A percentile compares a stretch with the other conserved stretches of the same genome.
phyloP scores from a whole-genome alignment of 1,140 invertebrate genomes.

The Propsilocerus akamusi region DNA sequence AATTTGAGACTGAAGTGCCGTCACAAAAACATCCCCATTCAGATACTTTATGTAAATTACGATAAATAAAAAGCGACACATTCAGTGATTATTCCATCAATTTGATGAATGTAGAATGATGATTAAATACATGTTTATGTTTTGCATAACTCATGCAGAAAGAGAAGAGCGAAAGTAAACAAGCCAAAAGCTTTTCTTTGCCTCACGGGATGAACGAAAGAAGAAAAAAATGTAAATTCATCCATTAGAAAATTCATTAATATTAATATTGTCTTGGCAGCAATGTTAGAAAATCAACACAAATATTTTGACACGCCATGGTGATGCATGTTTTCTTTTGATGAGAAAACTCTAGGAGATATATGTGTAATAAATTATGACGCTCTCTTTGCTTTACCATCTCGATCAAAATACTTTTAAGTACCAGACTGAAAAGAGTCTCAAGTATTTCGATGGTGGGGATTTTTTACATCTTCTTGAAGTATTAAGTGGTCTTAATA shows the following conservation, averaged over 20 bases:
- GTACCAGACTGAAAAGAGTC: too few relatives aligned
- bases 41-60: constrained; percentile 21
- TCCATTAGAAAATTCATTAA: not conserved
- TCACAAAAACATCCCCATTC: constrained; percentile 12
- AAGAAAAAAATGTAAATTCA: not conserved
- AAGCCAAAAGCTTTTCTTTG: not conserved
- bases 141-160: not conserved
- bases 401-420: too few relatives aligned
- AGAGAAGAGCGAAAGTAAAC: not conserved
- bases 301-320: too few relatives aligned
- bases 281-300: too few relatives aligned
- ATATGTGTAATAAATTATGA: too few relatives aligned
- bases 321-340: too few relatives aligned
- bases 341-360: too few relatives aligned
- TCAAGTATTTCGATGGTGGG: too few relatives aligned
- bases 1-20: constrained; percentile 20
- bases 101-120: not conserved
- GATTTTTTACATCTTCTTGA: too few relatives aligned
- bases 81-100: not conserved
- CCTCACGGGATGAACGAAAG: not conserved
- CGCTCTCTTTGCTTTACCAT: too few relatives aligned
- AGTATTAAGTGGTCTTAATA: too few relatives aligned
- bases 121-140: constrained; percentile 4
- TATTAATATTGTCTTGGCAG: too few relatives aligned
- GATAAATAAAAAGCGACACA: constrained; percentile 13